These are phyloP conservation scores for Catalaphyllia jardinei DNA, from an alignment of 64 coral and sea anemone species.

Conservation along the genomic window DNA sequence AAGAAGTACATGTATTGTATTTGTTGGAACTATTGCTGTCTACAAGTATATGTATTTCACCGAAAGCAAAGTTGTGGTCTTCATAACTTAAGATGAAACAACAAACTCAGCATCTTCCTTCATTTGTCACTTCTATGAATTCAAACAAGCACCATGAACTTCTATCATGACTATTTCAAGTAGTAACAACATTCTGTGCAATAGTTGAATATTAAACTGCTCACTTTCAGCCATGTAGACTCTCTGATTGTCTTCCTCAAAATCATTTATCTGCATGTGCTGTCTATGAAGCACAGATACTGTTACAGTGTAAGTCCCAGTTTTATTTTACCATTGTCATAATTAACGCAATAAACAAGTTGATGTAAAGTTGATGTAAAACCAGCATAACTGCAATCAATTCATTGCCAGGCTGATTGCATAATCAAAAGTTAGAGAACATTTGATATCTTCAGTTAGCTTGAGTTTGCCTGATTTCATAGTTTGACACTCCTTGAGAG, in stretches of 20 bases:
- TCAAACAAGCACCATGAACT: neutral
- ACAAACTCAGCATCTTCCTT: neutral
- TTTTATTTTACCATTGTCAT: slow-evolving; percentile 6
- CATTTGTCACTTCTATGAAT: neutral
- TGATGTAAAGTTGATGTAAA: slow-evolving; percentile 10
- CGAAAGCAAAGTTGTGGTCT: neutral
- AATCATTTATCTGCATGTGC: neutral
- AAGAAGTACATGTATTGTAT: slow-evolving; percentile 16
- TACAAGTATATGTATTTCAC: too few species aligned
- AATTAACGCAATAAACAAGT: slow-evolving; percentile 1
- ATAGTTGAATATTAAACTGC: too few species aligned
- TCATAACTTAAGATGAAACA: neutral
- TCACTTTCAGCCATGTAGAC: too few species aligned
- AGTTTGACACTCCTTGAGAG: neutral
- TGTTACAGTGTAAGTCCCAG: slow-evolving; percentile 4
- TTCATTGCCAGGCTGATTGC: neutral
- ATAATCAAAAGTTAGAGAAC: neutral
- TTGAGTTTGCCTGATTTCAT: neutral
- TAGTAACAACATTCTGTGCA: too few species aligned
- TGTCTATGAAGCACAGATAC: neutral
- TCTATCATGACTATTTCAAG: neutral
- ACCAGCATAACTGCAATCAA: neutral
- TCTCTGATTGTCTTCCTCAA: too few species aligned
- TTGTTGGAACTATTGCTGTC: neutral
- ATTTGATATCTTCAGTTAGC: neutral